These are phyloP conservation scores for Bungarus multicinctus DNA, from an alignment of 2,113 vertebrate genomes.

Conservation along the genomic window DNA sequence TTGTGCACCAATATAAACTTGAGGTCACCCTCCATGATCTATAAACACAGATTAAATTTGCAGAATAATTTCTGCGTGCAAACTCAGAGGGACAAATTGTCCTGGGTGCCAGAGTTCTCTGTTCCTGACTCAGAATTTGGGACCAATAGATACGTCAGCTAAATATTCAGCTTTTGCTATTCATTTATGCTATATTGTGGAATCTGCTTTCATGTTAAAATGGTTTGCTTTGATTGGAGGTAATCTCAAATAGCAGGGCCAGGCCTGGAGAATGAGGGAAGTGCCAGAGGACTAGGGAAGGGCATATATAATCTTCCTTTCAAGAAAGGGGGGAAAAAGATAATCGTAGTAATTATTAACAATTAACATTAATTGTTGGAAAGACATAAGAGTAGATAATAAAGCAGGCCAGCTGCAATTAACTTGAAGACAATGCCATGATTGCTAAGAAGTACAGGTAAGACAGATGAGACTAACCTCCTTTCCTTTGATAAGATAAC, in stretches of 20 bases:
- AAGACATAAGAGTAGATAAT: neutral
- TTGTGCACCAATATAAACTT: neutral
- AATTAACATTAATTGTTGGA: neutral
- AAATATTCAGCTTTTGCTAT: neutral
- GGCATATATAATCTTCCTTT: neutral
- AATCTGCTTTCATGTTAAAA: neutral
- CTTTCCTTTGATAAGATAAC: neutral
- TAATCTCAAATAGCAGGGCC: neutral
- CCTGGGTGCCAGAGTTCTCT: neutral
- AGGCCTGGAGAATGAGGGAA: neutral
- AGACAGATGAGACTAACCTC: neutral
- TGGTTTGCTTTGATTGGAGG: neutral
- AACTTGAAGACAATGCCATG: neutral
- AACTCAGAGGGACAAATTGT: neutral
- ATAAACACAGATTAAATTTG: neutral
- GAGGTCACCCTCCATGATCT: neutral
- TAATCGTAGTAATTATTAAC: neutral
- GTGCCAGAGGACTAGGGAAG: neutral
- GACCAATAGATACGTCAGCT: neutral
- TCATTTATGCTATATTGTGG: neutral
- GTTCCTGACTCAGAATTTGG: neutral
- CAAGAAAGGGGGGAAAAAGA: neutral
- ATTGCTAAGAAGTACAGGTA: neutral
- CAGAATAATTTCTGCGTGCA: neutral
- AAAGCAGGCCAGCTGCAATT: neutral